Evolutionary conservation across 2,888 invertebrate genomes (phyloP), one percentile per base, ranked within the genome.

Genomic region (Seira ritae): DNA sequence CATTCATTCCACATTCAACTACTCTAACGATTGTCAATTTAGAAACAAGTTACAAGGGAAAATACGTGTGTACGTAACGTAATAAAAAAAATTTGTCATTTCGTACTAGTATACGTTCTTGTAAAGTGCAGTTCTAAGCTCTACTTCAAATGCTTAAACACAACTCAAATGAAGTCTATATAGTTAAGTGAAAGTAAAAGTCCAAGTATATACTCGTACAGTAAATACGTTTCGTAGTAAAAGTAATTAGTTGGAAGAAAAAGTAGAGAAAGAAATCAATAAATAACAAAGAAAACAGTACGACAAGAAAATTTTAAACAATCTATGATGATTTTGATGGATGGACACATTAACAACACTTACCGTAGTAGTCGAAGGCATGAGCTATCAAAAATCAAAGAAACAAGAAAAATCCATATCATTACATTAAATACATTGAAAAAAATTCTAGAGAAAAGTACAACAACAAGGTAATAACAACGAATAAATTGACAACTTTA

Each of bases 311-410:
- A 42, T 42, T 42, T 8, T 12, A 12, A n/a, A 42, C 12, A 42
- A 6, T 8, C 42, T 42, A 42, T 42, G 42, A 42, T 42, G n/a
- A n/a, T n/a, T n/a, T n/a, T n/a, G 42, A 42, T 42, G 19, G 42
- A 74, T 66, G 42, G 42, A 20, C 74, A 55, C 65, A 74, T 55
- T 31, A 46, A 93, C n/a, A n/a, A n/a, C 94, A 97, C 98, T 97
- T 96, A 98, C 98, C 98, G 96, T 98, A 98, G 93, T 98, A 98
- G 94, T 97, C 98, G 94, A 97, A 96, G 92, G 97, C 96, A 94
- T 97, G 97, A 93, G 97, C 97, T 96, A 92, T 89, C 88, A 89
- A 90, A 90, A 90, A 83, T 77, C 68, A 85, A 87, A 90, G 90
- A 90, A 90, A 91, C 90, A 90, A 90, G 89, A 88, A 88, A 91